A percentile compares a stretch with the other conserved stretches of the same genome.
These are phyloP conservation scores for Aspidiotus destructor DNA, from an alignment of 2,888 invertebrate species.

Conservation along the genomic window DNA sequence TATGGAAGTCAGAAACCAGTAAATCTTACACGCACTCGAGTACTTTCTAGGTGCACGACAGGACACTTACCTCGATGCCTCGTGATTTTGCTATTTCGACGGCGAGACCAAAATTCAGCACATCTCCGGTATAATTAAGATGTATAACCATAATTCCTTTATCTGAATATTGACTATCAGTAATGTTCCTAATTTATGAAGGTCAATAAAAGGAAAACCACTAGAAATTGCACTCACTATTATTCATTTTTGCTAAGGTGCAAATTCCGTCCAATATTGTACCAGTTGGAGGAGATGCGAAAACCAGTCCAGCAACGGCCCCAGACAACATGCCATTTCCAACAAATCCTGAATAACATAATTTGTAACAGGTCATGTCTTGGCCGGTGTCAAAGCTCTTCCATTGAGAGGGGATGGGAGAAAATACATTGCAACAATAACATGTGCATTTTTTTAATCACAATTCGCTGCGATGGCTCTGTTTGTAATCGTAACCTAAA, in stretches of 20 bases:
- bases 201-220: not conserved
- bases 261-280: conserved; percentile 56
- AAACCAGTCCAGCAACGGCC: conserved; percentile 63
- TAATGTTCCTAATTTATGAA: not conserved
- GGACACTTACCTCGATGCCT: conserved; percentile 43
- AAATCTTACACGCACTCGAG: not conserved
- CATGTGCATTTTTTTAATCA: too few relatives aligned
- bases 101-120: conserved; percentile 72
- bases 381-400: too few relatives aligned
- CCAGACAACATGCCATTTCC: conserved; percentile 72
- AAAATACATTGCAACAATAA: too few relatives aligned
- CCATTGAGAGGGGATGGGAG: too few relatives aligned
- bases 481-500: too few relatives aligned
- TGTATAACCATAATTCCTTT: conserved; percentile 63
- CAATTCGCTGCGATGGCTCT: too few relatives aligned
- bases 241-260: conserved; percentile 49
- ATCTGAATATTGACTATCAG: not conserved
- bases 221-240: conserved; percentile 45
- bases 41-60: too few relatives aligned
- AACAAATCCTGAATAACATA: conserved; percentile 53
- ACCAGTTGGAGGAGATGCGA: conserved; percentile 64
- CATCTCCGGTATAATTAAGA: conserved; percentile 67
- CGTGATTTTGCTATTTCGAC: conserved; percentile 58
- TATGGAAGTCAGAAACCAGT: conserved; percentile 21
- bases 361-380: not conserved